Evolutionary conservation across 2,888 invertebrate genomes (phyloP).

Genomic region (Harmothoe impar): DNA sequence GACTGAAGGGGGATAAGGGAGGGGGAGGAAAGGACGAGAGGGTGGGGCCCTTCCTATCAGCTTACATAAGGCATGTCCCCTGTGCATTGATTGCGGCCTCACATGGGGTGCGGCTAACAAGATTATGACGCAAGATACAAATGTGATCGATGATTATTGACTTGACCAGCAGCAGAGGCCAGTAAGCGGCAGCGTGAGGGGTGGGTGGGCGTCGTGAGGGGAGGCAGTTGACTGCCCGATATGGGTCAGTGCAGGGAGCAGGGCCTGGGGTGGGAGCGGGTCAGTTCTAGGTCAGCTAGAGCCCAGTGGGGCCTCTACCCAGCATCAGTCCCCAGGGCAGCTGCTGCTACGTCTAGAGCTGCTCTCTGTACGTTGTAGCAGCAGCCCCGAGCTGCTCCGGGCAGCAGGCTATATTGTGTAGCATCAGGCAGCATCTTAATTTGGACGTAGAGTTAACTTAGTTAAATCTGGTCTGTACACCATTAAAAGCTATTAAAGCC

Average conservation of each 20-base stretch:
- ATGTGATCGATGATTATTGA: background rate
- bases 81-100: background rate
- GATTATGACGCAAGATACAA: conserved; percentile 51
- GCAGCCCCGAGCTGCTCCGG: too few relatives aligned
- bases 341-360: background rate
- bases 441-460: too few relatives aligned
- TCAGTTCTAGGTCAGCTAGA: background rate
- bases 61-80: background rate
- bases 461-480: too few relatives aligned
- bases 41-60: background rate
- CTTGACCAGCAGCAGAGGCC: background rate
- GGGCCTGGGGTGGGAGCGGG: background rate
- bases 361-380: too few relatives aligned
- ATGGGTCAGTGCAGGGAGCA: conserved; percentile 5
- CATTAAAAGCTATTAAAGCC: too few relatives aligned
- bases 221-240: background rate
- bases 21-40: background rate
- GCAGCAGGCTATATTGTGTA: too few relatives aligned
- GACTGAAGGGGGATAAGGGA: background rate
- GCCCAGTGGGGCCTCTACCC: background rate
- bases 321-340: background rate
- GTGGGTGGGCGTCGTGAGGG: background rate
- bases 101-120: conserved; percentile 22
- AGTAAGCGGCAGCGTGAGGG: background rate
- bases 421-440: too few relatives aligned